phyloP scores from a whole-genome alignment of 2,113 vertebrate genomes.

The Ictalurus punctatus region DNA sequence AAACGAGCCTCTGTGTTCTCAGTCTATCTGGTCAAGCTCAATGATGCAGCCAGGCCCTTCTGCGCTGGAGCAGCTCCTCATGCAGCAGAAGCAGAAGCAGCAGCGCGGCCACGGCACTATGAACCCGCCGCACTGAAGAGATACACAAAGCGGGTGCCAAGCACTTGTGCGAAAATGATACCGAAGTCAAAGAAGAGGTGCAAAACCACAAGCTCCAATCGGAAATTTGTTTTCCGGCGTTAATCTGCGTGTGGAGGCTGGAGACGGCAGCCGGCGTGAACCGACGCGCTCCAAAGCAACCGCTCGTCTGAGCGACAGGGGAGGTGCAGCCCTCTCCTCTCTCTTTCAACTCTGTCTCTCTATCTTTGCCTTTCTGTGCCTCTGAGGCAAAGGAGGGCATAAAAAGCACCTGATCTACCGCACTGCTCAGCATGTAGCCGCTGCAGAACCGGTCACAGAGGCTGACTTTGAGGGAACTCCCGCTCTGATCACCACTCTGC shows the following conservation, averaged over 20 bases:
- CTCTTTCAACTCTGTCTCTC: slow-evolving; percentile 43
- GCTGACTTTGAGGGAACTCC: slow-evolving; percentile 36
- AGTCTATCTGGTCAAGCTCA: slow-evolving; percentile 99
- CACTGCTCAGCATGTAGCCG: slow-evolving; percentile 78
- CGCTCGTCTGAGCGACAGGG: slow-evolving; percentile 73
- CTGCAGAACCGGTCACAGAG: slow-evolving; percentile 68
- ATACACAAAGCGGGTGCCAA: slow-evolving; percentile 61
- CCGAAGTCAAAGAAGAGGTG: slow-evolving; percentile 56
- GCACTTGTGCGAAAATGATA: slow-evolving; percentile 69
- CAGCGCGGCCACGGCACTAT: slow-evolving; percentile 92
- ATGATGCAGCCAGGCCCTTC: slow-evolving; percentile 99
- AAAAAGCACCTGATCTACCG: slow-evolving; percentile 79
- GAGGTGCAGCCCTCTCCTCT: slow-evolving; percentile 79
- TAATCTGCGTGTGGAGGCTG: slow-evolving; percentile 86
- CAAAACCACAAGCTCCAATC: slow-evolving; percentile 67
- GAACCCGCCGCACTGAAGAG: slow-evolving; percentile 97
- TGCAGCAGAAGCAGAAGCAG: slow-evolving; percentile 99
- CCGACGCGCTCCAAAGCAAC: slow-evolving; percentile 64
- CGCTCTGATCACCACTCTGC: slow-evolving; percentile 71
- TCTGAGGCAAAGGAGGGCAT: slow-evolving; percentile 78
- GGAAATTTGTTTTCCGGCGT: slow-evolving; percentile 65
- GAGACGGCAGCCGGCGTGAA: slow-evolving; percentile 70
- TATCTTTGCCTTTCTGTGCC: slow-evolving; percentile 67
- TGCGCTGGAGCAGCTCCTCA: slow-evolving; percentile 97
- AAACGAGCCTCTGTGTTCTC: slow-evolving; percentile 39